phyloP scores from a whole-genome alignment of 2,888 invertebrate genomes.

The Drosophila fungiperda region DNA sequence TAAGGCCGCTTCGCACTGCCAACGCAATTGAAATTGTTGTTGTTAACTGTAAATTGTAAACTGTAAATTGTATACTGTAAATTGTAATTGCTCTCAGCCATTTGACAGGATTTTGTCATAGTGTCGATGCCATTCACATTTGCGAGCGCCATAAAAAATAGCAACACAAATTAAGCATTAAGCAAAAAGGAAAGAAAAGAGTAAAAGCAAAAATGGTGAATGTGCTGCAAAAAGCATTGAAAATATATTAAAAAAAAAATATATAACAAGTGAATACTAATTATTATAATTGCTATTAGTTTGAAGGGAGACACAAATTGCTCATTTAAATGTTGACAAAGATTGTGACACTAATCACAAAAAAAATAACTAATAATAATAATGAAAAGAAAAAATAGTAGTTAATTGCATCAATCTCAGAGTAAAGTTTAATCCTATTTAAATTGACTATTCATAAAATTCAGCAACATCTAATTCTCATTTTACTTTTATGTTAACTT shows the following conservation, averaged over 20 bases:
- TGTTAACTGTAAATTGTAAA: conserved; percentile 33
- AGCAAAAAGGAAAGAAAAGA: neutral
- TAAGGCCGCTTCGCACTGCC: conserved; percentile 51
- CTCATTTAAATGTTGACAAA: neutral
- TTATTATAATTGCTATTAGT: conserved; percentile 5
- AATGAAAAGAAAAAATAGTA: neutral
- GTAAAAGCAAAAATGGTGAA: neutral
- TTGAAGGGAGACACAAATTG: neutral
- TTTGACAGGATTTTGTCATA: conserved; percentile 47
- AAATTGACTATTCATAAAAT: neutral
- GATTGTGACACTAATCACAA: neutral
- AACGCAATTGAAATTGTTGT: conserved; percentile 6
- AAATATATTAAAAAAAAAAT: neutral
- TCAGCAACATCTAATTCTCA: no score
- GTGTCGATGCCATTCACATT: conserved; percentile 44
- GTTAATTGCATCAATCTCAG: neutral
- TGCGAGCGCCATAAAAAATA: conserved; percentile 26
- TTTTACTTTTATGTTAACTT: no score
- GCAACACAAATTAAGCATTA: conserved; percentile 19
- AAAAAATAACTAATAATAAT: neutral
- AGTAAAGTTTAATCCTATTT: neutral
- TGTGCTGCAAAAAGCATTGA: neutral
- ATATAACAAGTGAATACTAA: neutral
- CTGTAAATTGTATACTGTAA: conserved; percentile 48
- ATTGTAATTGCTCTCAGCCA: conserved; percentile 57